These are phyloP conservation scores for Diplosoma virens DNA, from an alignment of 23 tunicate genomes.

Conservation along the genomic window DNA sequence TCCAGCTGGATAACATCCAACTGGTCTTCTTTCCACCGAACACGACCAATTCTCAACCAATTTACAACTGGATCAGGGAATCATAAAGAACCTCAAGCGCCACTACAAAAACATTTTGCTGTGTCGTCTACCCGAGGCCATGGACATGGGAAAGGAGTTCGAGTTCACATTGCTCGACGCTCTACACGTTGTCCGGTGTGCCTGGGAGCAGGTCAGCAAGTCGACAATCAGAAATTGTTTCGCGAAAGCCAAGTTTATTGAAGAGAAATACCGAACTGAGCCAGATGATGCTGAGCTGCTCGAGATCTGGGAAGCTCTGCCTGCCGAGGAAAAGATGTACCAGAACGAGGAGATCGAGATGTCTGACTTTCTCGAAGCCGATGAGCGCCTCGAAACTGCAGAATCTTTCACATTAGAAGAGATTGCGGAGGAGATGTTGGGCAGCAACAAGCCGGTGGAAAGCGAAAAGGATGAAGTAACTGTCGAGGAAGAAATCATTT, in stretches of 20 bases:
- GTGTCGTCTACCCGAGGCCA: too few relatives aligned
- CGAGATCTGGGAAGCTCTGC: conserved; percentile 57
- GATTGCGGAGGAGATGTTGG: conserved; percentile 23
- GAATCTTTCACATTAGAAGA: conserved; percentile 29
- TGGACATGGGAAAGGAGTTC: conserved; percentile 36
- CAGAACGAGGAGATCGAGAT: conserved; percentile 46
- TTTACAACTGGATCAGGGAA: too few relatives aligned
- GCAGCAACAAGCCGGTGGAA: conserved; percentile 45
- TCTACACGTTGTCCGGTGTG: conserved; percentile 20
- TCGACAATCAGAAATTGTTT: conserved; percentile 36
- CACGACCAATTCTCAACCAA: conserved; percentile 32
- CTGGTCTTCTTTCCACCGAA: conserved; percentile 39
- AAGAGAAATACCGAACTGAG: conserved; percentile 26
- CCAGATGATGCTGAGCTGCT: conserved; percentile 47
- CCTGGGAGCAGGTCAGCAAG: conserved; percentile 46
- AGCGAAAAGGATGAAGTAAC: conserved; percentile 35
- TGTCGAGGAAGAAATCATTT: conserved; percentile 23
- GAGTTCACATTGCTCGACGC: conserved; percentile 46
- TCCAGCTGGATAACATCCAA: conserved; percentile 44
- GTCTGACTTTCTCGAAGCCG: conserved; percentile 47
- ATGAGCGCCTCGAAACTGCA: conserved; percentile 51
- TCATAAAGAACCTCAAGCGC: conserved; percentile 54
- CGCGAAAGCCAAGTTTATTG: conserved; percentile 38
- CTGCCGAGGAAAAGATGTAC: conserved; percentile 41
- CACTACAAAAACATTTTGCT: too few relatives aligned